A percentile compares a stretch with the other conserved stretches of the same genome.
Evolutionary conservation across 2,797 vertebrate species (phyloP).

Genomic region (Smutsia gigantea): DNA sequence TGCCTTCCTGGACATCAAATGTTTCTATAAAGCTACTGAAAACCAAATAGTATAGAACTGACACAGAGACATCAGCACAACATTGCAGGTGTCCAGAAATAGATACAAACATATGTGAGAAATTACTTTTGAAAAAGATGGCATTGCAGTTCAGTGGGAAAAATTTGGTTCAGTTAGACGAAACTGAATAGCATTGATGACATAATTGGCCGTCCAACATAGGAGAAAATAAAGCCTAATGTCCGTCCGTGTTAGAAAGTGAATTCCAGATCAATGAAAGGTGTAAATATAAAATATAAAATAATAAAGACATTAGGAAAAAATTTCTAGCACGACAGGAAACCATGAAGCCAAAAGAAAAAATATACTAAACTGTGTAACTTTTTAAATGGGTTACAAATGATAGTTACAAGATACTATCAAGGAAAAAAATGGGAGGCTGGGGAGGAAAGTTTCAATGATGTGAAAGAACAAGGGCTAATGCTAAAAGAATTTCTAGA

Average conservation of each 20-base stretch:
- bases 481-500: not conserved
- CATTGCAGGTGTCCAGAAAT: not conserved
- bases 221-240: not conserved
- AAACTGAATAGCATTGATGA: not conserved
- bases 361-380: not conserved
- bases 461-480: not conserved
- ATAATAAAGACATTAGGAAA: not conserved
- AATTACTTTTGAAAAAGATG: constrained; percentile 34
- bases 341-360: not conserved
- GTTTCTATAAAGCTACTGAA: constrained; percentile 16
- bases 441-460: not conserved
- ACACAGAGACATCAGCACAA: not conserved
- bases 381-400: not conserved
- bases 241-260: not conserved
- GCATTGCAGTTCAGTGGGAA: not conserved
- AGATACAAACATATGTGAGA: not conserved
- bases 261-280: not conserved
- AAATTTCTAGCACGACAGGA: not conserved
- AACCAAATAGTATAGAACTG: constrained; percentile 16
- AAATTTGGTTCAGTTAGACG: constrained; percentile 10
- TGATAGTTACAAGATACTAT: not conserved
- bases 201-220: not conserved
- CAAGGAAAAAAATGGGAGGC: not conserved
- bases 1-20: not conserved
- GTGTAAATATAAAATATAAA: constrained; percentile 33